A percentile compares a stretch with the other conserved stretches of the same genome.
Evolutionary conservation across 1,140 invertebrate species (phyloP).

Genomic region (Ectropis grisescens): DNA sequence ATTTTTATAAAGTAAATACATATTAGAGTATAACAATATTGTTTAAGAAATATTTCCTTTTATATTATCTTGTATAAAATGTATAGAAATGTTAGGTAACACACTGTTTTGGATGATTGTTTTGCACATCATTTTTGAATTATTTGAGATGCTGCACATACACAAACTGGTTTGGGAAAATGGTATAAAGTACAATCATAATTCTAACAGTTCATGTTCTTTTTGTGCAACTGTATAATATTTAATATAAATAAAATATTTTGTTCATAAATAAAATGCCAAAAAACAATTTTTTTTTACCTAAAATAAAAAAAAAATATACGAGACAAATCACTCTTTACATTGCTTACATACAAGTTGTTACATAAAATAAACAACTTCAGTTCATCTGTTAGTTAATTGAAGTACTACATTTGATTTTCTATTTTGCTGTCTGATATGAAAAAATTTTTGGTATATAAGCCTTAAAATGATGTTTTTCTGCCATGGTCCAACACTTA

Average conservation of each 20-base stretch:
- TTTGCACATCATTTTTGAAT: conserved; percentile 24
- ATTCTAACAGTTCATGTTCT: background rate
- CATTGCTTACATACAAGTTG: too few species aligned
- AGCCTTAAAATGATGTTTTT: too few species aligned
- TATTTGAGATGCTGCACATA: conserved; percentile 11
- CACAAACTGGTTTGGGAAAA: background rate
- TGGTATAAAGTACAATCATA: background rate
- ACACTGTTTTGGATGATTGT: conserved; percentile 28
- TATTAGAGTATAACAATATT: conserved; percentile 44
- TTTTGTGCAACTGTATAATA: background rate
- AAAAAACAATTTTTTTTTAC: too few species aligned
- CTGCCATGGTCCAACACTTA: too few species aligned
- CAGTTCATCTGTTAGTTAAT: too few species aligned
- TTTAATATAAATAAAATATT: background rate
- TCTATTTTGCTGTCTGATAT: too few species aligned
- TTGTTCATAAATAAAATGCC: too few species aligned
- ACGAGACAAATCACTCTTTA: too few species aligned
- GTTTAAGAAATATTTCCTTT: conserved; percentile 53
- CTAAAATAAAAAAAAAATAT: too few species aligned
- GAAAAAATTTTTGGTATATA: too few species aligned
- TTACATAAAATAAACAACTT: too few species aligned
- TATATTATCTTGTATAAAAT: conserved; percentile 57
- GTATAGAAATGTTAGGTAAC: conserved; percentile 41
- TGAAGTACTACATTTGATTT: too few species aligned
- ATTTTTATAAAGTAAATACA: conserved; percentile 46